Evolutionary conservation across 2,113 vertebrate genomes (phyloP).

Genomic region (Sminthopsis crassicaudata): DNA sequence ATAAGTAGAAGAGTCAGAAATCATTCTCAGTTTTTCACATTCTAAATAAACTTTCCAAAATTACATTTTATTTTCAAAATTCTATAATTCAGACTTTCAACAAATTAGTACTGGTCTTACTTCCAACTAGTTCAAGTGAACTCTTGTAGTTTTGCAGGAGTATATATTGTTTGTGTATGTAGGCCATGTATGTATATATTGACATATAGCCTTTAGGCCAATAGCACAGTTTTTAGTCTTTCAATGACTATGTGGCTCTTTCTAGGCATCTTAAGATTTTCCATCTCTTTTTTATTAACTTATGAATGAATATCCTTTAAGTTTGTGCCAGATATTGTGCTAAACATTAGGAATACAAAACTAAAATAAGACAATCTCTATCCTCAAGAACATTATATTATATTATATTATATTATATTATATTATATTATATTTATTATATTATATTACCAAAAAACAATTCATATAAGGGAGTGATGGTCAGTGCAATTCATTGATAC

Average conservation of each 20-base stretch:
- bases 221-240: neutral
- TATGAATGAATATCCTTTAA: neutral
- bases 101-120: neutral
- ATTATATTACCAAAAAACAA: neutral
- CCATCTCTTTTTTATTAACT: neutral
- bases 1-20: neutral
- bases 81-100: neutral
- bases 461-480: neutral
- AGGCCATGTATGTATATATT: neutral
- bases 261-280: neutral
- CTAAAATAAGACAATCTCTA: neutral
- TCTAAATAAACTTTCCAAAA: neutral
- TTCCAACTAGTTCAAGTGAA: neutral
- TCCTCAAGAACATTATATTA: neutral
- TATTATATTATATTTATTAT: neutral
- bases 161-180: neutral
- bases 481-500: neutral
- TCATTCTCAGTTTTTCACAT: neutral
- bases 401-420: neutral
- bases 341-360: neutral
- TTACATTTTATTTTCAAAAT: neutral
- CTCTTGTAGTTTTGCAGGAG: neutral
- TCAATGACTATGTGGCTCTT: neutral
- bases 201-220: neutral
- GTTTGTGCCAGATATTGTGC: neutral